Conservation (phyloP, 2,113 vertebrate genomes). For the Gymnarchus niloticus region DNA sequence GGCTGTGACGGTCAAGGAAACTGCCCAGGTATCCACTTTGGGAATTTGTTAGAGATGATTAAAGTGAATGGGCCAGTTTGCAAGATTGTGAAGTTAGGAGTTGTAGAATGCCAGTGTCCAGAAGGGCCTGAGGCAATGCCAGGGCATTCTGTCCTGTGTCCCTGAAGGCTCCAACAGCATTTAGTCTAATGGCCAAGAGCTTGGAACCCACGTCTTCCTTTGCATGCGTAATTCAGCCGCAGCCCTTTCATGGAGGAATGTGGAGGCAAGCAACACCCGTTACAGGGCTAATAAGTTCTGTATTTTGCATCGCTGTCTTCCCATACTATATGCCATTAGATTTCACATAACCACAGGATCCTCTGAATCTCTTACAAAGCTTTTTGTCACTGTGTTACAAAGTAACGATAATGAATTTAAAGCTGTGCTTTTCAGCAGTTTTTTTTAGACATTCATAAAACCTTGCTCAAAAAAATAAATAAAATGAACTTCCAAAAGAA, state of each 20-base stretch:
- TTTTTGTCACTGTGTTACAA: background rate
- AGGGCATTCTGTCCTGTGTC: background rate
- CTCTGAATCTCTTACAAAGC: background rate
- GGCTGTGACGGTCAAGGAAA: background rate
- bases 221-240: background rate
- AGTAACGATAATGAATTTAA: background rate
- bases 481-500: background rate
- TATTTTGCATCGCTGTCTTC: background rate
- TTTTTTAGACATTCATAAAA: background rate
- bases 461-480: background rate
- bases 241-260: background rate
- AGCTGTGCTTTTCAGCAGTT: background rate
- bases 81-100: background rate
- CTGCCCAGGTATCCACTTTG: background rate
- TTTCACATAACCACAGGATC: background rate
- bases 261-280: background rate
- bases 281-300: background rate
- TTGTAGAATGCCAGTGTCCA: background rate
- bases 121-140: background rate
- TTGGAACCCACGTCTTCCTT: background rate
- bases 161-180: background rate
- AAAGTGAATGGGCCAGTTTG: background rate
- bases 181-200: no score
- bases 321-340: background rate
- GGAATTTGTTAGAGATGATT: background rate